These are phyloP conservation scores for Zapornia atra DNA, from an alignment of 2,113 vertebrate genomes.

Conservation along the genomic window DNA sequence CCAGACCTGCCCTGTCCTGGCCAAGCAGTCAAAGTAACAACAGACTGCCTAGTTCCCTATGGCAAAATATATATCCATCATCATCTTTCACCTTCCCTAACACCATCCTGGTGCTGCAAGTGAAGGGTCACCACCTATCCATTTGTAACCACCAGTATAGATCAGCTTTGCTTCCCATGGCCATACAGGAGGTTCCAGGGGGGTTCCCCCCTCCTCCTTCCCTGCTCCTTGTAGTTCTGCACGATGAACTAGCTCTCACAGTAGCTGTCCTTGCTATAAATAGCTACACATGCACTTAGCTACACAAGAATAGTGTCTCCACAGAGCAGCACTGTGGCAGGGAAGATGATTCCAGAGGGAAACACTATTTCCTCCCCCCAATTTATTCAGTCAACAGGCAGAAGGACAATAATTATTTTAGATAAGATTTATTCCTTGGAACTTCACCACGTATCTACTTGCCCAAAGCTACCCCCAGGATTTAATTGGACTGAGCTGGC, in stretches of 20 bases:
- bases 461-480: slow-evolving; percentile 44
- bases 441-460: background rate
- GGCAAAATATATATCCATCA: background rate
- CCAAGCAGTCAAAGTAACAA: rapidly evolving
- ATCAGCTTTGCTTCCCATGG: background rate
- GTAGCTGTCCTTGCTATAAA: background rate
- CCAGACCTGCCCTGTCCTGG: background rate
- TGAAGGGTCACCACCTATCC: background rate
- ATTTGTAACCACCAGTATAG: background rate
- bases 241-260: background rate
- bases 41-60: rapidly evolving
- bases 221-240: background rate
- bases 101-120: background rate
- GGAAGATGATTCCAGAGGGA: background rate
- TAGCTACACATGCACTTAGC: background rate
- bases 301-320: background rate
- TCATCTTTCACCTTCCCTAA: background rate
- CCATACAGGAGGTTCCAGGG: too few species aligned
- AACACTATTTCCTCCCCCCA: background rate
- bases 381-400: background rate
- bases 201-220: background rate
- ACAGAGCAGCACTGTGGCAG: background rate
- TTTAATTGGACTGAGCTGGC: slow-evolving; percentile 51
- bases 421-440: slow-evolving; percentile 6
- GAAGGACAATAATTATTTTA: slow-evolving; percentile 14